Conservation (phyloP, 1,140 invertebrate species). For the Arctopsyche grandis region DNA sequence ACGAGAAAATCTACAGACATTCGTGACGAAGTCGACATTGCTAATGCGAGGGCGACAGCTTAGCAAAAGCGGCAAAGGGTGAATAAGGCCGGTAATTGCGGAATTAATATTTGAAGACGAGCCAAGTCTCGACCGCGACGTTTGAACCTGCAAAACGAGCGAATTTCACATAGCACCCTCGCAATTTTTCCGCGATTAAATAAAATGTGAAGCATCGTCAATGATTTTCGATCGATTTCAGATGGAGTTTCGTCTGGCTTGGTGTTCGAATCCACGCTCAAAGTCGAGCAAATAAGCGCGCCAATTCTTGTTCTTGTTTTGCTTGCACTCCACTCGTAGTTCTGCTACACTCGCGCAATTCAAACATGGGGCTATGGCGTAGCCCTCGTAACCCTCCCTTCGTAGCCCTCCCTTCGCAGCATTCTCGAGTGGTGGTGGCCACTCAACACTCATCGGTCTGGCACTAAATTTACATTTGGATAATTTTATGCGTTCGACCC, state of each 20-base stretch:
- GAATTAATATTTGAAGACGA: constrained; percentile 59
- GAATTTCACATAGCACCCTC: too few relatives aligned
- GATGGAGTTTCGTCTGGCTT: background rate
- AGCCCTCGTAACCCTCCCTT: too few relatives aligned
- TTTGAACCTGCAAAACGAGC: too few relatives aligned
- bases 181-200: too few relatives aligned
- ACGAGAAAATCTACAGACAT: too few relatives aligned
- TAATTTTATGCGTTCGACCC: constrained; percentile 52
- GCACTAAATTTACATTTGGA: constrained; percentile 47
- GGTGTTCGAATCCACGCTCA: too few relatives aligned
- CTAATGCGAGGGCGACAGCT: background rate
- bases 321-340: constrained; percentile 45
- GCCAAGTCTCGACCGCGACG: constrained; percentile 44
- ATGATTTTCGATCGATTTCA: too few relatives aligned
- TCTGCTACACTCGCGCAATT: constrained; percentile 44
- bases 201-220: too few relatives aligned
- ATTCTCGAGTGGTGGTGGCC: background rate
- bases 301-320: constrained; percentile 46
- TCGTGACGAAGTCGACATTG: background rate
- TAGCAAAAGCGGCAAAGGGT: constrained; percentile 49
- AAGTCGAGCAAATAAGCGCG: background rate
- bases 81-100: constrained; percentile 58
- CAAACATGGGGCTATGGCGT: constrained; percentile 36
- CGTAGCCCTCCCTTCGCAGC: too few relatives aligned
- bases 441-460: constrained; percentile 24